phyloP scores from a whole-genome alignment of 2,113 vertebrate genomes.

The Neodon shergylaensis region DNA sequence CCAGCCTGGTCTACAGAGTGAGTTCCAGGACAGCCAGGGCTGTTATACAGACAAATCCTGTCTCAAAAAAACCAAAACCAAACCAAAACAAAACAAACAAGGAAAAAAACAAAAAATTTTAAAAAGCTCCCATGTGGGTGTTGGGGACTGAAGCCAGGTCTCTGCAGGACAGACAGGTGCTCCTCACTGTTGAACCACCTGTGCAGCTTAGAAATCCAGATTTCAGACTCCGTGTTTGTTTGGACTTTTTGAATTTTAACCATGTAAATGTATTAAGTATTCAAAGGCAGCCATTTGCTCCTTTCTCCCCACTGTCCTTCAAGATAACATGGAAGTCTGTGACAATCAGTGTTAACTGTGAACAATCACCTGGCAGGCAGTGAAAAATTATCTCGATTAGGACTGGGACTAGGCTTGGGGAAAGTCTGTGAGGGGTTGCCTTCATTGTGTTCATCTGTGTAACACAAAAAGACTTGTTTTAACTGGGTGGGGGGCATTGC shows the following conservation, averaged over 20 bases:
- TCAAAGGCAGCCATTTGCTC: neutral
- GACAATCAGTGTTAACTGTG: neutral
- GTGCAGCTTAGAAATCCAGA: neutral
- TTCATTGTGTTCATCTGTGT: neutral
- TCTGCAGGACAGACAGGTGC: neutral
- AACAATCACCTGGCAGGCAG: neutral
- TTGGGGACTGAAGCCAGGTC: neutral
- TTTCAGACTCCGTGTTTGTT: neutral
- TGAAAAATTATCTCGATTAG: neutral
- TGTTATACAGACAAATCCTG: neutral
- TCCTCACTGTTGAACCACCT: neutral
- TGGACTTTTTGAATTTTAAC: constrained; percentile 43
- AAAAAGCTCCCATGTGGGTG: neutral
- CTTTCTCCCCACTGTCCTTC: neutral
- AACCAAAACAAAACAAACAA: neutral
- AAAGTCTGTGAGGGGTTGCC: neutral
- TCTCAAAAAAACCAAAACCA: neutral
- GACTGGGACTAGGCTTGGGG: neutral
- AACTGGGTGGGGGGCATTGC: neutral
- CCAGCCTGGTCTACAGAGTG: too few relatives aligned
- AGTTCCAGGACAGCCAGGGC: neutral
- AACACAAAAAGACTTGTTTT: neutral
- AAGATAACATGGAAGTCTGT: neutral
- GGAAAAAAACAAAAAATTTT: neutral
- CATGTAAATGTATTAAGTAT: constrained; percentile 3